Evolutionary conservation across 64 coral and sea anemone species (phyloP), one percentile per base, ranked within the genome.

Genomic region (Porites lutea): DNA sequence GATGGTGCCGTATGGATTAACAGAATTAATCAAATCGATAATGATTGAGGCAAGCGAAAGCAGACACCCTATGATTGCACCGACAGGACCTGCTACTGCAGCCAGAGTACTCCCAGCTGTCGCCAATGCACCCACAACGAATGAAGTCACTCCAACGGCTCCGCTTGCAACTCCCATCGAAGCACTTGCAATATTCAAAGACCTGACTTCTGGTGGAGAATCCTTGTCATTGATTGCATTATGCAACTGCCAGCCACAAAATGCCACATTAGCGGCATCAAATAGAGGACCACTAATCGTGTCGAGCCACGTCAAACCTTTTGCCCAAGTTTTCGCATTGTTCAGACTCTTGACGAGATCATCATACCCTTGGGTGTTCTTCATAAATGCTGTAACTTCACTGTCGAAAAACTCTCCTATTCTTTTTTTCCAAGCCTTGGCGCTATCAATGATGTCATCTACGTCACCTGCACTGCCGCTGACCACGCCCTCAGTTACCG

Each of bases 111-210:
- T 37, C 27, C 27, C 78, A 82, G 78, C 78, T 9, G 78, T 82
- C 6, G 78, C 78, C 53, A 82, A 58, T 82, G 78, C 78, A 4
- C 78, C 78, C 54, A 59, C 78, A 82, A 82, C 78, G 78, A 82
- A 82, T 82, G 49, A 7, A 4, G 53, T 59, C 78, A 82, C 2
- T 82, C 78, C 78, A 82, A 58, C 78, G 3, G 78, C 78, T 27
- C 78, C 78, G 22, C 78, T 82, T 10, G 78, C 78, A 52, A 82
- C 50, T 57, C 78, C 27, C 27, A 37, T 37, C 27, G 27, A 37
- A 37, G 27, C 27, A 37, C 27, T 37, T 37, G 27, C 27, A 37
- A 37, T 37, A 37, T 37, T 37, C 27, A 37, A 37, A 37, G 27
- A 37, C 27, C 27, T 37, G 27, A 59, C 53, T n/a, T 82, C 54